Evolutionary conservation across 1,140 invertebrate species (phyloP).

Genomic region (Pentalonia nigronervosa): DNA sequence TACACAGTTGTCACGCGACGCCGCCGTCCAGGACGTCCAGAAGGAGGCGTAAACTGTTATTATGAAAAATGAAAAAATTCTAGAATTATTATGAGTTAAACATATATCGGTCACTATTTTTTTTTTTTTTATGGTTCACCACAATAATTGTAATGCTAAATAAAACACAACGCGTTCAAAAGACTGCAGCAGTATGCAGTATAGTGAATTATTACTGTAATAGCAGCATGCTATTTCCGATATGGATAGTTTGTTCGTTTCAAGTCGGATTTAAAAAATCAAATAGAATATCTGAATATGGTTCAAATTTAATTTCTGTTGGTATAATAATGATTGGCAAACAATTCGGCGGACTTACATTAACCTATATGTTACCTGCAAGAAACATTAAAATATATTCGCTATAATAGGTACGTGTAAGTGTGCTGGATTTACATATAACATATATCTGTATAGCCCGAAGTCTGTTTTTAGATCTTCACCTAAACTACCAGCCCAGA

Average conservation of each 20-base stretch:
- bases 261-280: neutral
- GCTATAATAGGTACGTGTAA: no score
- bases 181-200: neutral
- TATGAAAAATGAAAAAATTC: neutral
- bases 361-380: no score
- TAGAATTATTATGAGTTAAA: neutral
- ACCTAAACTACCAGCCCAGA: no score
- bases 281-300: neutral
- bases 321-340: neutral
- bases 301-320: neutral
- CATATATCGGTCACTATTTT: neutral
- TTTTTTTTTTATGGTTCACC: neutral
- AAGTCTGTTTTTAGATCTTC: neutral
- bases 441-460: no score
- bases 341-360: no score
- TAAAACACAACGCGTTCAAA: neutral
- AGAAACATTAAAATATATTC: no score
- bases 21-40: neutral
- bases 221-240: neutral
- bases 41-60: neutral
- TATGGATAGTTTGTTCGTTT: neutral
- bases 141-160: neutral
- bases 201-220: neutral
- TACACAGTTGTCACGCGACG: neutral
- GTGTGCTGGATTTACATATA: no score